Conservation (phyloP, 2,113 vertebrate genomes). For the Pelecanoides urinatrix region DNA sequence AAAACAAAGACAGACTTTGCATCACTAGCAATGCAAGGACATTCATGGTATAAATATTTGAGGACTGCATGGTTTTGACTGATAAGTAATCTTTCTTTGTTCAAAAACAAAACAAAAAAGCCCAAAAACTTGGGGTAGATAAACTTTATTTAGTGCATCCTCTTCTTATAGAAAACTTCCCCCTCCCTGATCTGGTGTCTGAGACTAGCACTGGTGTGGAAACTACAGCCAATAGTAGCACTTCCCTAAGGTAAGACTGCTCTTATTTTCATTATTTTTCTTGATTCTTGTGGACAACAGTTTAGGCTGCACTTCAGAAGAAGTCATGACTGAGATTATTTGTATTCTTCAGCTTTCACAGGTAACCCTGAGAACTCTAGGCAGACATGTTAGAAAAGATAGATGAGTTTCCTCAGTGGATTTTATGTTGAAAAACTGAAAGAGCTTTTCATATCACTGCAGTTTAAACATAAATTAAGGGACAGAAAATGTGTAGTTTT, state of each 20-base stretch:
- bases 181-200: constrained; percentile 89
- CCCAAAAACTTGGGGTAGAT: background rate
- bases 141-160: background rate
- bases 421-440: background rate
- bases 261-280: background rate
- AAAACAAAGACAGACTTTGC: background rate
- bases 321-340: background rate
- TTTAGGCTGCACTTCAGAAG: background rate
- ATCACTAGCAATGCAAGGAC: background rate
- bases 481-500: background rate
- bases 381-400: background rate
- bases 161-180: constrained; percentile 87
- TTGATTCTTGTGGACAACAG: background rate
- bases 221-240: constrained; percentile 88
- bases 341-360: background rate
- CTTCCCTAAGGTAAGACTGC: constrained; percentile 83
- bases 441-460: background rate
- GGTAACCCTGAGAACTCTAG: background rate
- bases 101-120: background rate
- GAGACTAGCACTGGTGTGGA: constrained; percentile 95
- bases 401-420: background rate
- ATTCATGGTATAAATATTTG: background rate
- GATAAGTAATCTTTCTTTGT: background rate
- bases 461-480: background rate
- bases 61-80: background rate